Evolutionary conservation across 2,888 invertebrate species (phyloP).

Genomic region (Calameuta pallipes): DNA sequence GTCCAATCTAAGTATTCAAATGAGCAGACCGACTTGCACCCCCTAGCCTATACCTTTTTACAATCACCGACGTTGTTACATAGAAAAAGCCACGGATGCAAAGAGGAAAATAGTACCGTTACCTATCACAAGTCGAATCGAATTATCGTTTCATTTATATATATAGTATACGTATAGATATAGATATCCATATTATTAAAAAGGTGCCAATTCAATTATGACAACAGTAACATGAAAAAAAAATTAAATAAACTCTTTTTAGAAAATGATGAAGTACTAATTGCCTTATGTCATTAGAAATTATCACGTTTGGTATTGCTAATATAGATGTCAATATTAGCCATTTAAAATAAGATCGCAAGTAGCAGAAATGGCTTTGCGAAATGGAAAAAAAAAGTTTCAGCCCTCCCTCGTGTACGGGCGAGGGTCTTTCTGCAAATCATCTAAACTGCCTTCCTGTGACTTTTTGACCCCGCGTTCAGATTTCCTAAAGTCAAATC

Average conservation of each 20-base stretch:
- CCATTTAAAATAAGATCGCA: not conserved
- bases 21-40: conserved; percentile 57
- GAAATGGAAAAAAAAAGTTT: not conserved
- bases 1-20: conserved; percentile 67
- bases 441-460: not conserved
- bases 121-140: not conserved
- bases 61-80: conserved; percentile 42
- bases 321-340: not conserved
- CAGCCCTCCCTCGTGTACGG: not conserved
- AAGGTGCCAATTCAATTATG: not conserved
- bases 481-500: conserved; percentile 10
- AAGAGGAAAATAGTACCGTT: not conserved
- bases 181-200: not conserved
- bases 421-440: not conserved
- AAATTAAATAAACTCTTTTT: not conserved
- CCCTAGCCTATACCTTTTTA: conserved; percentile 53
- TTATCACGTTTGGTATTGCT: not conserved
- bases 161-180: too few species aligned
- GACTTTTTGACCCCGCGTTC: not conserved
- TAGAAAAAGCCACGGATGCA: not conserved
- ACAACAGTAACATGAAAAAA: not conserved
- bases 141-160: not conserved
- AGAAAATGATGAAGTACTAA: not conserved
- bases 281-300: not conserved
- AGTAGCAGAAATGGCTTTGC: not conserved